These are phyloP conservation scores for Drosophila orosa DNA, from an alignment of 1,140 invertebrate genomes.

Conservation along the genomic window DNA sequence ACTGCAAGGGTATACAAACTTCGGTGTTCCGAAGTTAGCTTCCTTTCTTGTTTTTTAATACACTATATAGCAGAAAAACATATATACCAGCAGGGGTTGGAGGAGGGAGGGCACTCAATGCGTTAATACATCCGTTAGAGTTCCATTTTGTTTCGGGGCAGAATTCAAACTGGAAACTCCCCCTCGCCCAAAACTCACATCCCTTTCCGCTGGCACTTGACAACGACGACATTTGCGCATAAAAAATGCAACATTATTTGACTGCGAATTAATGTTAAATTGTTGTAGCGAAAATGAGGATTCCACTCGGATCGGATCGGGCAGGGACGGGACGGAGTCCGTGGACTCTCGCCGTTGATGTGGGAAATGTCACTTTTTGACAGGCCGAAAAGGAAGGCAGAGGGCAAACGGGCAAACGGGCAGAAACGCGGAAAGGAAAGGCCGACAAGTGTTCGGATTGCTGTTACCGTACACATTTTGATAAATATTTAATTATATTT, in stretches of 20 bases:
- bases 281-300: conserved; percentile 71
- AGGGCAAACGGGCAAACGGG: no score
- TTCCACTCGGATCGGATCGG: conserved; percentile 32
- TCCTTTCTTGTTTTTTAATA: conserved; percentile 51
- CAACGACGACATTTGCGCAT: conserved; percentile 82
- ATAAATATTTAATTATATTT: conserved; percentile 82
- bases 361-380: conserved; percentile 80
- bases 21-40: no score
- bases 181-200: conserved; percentile 23
- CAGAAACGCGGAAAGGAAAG: background rate
- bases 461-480: conserved; percentile 73
- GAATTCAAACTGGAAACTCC: conserved; percentile 11
- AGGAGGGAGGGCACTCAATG: conserved; percentile 65
- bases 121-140: conserved; percentile 81
- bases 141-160: conserved; percentile 72
- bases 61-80: conserved; percentile 14
- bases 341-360: conserved; percentile 62
- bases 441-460: conserved; percentile 77
- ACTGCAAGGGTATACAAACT: no score
- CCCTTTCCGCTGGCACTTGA: conserved; percentile 74
- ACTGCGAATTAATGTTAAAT: conserved; percentile 82
- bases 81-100: conserved; percentile 28
- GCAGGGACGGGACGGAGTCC: background rate
- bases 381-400: conserved; percentile 31
- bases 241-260: conserved; percentile 81